These are phyloP conservation scores for Lerema accius DNA, from an alignment of 1,140 invertebrate species.

Conservation along the genomic window DNA sequence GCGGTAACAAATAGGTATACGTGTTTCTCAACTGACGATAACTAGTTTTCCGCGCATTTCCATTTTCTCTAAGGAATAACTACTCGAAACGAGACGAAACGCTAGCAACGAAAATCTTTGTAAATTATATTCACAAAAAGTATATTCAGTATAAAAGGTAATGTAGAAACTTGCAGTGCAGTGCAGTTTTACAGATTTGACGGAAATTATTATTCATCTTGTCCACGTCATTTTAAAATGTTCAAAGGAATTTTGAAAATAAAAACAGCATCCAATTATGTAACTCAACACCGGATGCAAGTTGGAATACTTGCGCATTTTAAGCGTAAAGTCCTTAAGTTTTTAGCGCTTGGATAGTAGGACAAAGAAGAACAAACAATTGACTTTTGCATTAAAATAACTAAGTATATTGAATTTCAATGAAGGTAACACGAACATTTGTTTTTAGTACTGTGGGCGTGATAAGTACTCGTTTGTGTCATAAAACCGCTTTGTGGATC, in stretches of 20 bases:
- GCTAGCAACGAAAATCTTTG: constrained; percentile 9
- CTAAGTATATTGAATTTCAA: too few species aligned
- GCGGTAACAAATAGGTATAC: constrained; percentile 19
- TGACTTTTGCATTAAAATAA: too few species aligned
- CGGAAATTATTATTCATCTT: constrained; percentile 27
- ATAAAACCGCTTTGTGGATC: too few species aligned
- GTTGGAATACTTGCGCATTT: background rate
- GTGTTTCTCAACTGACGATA: constrained; percentile 23
- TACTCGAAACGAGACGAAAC: constrained; percentile 6
- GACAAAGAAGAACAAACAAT: background rate
- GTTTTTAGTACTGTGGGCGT: too few species aligned
- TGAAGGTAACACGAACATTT: too few species aligned
- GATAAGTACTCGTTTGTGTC: too few species aligned
- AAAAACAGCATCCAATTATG: constrained; percentile 15
- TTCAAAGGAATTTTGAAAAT: constrained; percentile 20
- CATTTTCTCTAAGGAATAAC: constrained; percentile 8
- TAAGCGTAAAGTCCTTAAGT: background rate
- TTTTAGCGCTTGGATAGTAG: background rate
- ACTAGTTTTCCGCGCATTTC: constrained; percentile 15
- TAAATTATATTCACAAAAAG: constrained; percentile 26
- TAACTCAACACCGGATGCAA: constrained; percentile 5
- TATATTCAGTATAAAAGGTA: constrained; percentile 13
- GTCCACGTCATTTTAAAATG: constrained; percentile 27
- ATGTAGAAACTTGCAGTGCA: constrained; percentile 11
- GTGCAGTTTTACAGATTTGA: constrained; percentile 25